Evolutionary conservation across 2,888 invertebrate genomes (phyloP), one percentile per base, ranked within the genome.

Genomic region (Rhodophaea formosa): DNA sequence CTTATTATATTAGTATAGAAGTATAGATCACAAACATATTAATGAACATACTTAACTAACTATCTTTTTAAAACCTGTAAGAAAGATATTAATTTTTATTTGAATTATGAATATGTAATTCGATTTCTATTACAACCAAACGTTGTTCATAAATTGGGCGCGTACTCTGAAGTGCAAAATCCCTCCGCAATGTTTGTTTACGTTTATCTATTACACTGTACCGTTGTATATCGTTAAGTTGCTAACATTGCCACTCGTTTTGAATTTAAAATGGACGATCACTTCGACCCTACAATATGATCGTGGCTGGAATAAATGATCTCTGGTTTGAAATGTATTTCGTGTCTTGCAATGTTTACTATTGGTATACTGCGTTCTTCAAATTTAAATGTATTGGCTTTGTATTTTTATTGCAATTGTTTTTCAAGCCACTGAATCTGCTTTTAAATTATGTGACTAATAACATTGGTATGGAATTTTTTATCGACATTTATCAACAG

Each of bases 251-350:
- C 29, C 49, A 51, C 12, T 17, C 17, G 51, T 51, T 39, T 32
- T 51, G 35, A 51, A 51, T 51, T 35, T 51, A 17, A 51, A 51
- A 51, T 35, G 35, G 51, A 51, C 51, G 51, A 35, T 51, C 51
- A 51, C 51, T 51, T 51, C 16, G 35, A 51, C 35, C 51, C 51
- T 35, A 51, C 35, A 51, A 51, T 51, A 35, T 35, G 35, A 32
- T 16, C 51, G 51, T 35, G 35, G 51, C 35, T 17, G 15, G 51
- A 51, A 51, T 51, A 39, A 51, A 51, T 17, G 35, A 51, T 35
- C 16, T n/a, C 35, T 49, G 35, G 12, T 3, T 39, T 35, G 35
- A 15, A 39, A 39, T 39, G 12, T 51, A 35, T 17, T 17, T 16
- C 12, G 35, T 35, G 16, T 35, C 5, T 51, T 17, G 7, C 15